Percentiles rank a stretch among this genome's conserved stretches.
Evolutionary conservation across 2,797 vertebrate genomes (phyloP).

Genomic region (Centroberyx gerrardi): DNA sequence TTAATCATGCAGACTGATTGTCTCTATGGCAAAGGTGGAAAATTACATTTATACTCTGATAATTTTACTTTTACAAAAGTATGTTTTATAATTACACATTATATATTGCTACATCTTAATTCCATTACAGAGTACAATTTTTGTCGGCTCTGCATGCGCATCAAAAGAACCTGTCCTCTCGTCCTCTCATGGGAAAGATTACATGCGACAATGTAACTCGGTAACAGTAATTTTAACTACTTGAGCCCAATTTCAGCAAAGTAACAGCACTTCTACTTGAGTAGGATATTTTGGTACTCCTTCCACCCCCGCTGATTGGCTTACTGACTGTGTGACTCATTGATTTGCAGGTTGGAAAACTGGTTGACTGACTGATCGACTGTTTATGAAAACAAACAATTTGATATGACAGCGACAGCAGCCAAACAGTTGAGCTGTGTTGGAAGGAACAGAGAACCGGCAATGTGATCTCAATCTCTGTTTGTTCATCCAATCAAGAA

Average conservation of each 20-base stretch:
- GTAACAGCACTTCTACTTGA: not conserved
- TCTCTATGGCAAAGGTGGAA: not conserved
- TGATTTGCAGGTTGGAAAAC: constrained; percentile 3
- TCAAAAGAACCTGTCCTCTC: too few relatives aligned
- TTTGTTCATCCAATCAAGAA: constrained; percentile 52
- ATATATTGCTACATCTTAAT: too few relatives aligned
- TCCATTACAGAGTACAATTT: too few relatives aligned
- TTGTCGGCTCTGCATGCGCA: too few relatives aligned
- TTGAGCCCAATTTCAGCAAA: not conserved
- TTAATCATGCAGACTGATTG: not conserved
- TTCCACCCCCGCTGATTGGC: not conserved
- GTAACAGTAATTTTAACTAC: too few relatives aligned
- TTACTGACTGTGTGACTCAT: constrained; percentile 3
- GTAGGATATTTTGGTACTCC: not conserved
- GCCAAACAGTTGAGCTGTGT: constrained; percentile 32
- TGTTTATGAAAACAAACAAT: constrained; percentile 10
- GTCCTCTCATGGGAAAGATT: too few relatives aligned
- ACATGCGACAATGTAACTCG: too few relatives aligned
- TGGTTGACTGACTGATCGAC: not conserved
- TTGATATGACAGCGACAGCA: not conserved
- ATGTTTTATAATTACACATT: too few relatives aligned
- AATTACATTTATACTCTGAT: too few relatives aligned
- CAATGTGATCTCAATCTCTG: constrained; percentile 37
- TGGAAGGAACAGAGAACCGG: constrained; percentile 22
- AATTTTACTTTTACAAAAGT: too few relatives aligned